Evolutionary conservation across 2,888 invertebrate genomes (phyloP).

Genomic region (Dolomedes plantarius): DNA sequence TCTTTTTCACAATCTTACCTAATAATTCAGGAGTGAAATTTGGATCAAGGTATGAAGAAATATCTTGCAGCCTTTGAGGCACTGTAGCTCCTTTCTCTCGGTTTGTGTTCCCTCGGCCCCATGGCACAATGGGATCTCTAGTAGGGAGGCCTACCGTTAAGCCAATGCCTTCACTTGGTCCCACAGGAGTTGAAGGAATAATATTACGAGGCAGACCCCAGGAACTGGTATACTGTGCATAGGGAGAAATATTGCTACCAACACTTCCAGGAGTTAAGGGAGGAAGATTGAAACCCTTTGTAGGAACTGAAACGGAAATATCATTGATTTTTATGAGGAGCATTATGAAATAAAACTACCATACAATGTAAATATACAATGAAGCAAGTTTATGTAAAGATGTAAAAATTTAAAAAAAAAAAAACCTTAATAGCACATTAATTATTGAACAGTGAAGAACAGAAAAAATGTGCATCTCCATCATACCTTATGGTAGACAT

Average conservation of each 20-base stretch:
- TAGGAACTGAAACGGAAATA: slow-evolving; percentile 35
- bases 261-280: slow-evolving; percentile 27
- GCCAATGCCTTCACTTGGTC: slow-evolving; percentile 50
- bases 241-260: slow-evolving; percentile 57
- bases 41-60: slow-evolving; percentile 66
- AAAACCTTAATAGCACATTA: too few relatives aligned
- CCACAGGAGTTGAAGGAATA: slow-evolving; percentile 63
- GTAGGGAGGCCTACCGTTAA: slow-evolving; percentile 52
- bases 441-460: too few relatives aligned
- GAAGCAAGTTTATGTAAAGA: too few relatives aligned
- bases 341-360: too few relatives aligned
- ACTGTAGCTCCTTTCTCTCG: slow-evolving; percentile 45
- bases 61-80: slow-evolving; percentile 62
- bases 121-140: slow-evolving; percentile 58
- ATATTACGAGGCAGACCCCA: slow-evolving; percentile 70
- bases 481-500: too few relatives aligned
- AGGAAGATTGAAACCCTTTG: slow-evolving; percentile 63
- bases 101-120: slow-evolving; percentile 49
- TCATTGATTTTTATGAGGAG: too few relatives aligned
- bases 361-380: too few relatives aligned
- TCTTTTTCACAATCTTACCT: too few relatives aligned
- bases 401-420: too few relatives aligned
- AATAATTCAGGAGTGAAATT: slow-evolving; percentile 66
- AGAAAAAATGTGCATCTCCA: too few relatives aligned
- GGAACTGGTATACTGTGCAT: slow-evolving; percentile 59